Conservation (phyloP, 2,888 invertebrate genomes). For the Syrista parreyssii region DNA sequence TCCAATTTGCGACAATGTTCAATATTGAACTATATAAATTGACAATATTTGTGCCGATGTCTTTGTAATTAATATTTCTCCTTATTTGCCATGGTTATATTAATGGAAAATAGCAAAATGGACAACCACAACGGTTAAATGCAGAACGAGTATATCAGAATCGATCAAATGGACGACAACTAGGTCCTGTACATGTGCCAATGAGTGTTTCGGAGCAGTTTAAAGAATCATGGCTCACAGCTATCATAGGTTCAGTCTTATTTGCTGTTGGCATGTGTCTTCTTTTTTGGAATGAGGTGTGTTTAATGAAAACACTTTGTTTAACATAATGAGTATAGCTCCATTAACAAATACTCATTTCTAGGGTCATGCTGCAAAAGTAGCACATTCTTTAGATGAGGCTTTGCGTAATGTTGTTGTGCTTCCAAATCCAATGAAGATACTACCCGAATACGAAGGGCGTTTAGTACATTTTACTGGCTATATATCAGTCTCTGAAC, state of each 20-base stretch:
- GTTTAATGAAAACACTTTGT: neutral
- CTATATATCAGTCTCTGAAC: constrained; percentile 79
- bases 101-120: constrained; percentile 37
- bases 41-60: neutral
- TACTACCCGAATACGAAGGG: constrained; percentile 76
- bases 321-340: neutral
- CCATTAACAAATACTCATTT: constrained; percentile 29
- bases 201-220: constrained; percentile 69
- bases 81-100: neutral
- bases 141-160: constrained; percentile 36
- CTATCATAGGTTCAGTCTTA: constrained; percentile 75
- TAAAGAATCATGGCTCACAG: constrained; percentile 78
- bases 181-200: constrained; percentile 38
- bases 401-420: constrained; percentile 73
- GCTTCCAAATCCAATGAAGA: constrained; percentile 65
- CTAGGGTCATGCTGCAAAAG: constrained; percentile 83
- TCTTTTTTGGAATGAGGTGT: constrained; percentile 88
- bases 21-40: neutral
- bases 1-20: neutral
- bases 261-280: constrained; percentile 77
- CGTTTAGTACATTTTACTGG: constrained; percentile 83
- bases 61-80: neutral
- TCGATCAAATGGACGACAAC: constrained; percentile 35
- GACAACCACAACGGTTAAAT: constrained; percentile 38
- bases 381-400: constrained; percentile 83